Evolutionary conservation across 2,113 vertebrate species (phyloP), one percentile per base, ranked within the genome.

Genomic region (Cynoglossus semilaevis): DNA sequence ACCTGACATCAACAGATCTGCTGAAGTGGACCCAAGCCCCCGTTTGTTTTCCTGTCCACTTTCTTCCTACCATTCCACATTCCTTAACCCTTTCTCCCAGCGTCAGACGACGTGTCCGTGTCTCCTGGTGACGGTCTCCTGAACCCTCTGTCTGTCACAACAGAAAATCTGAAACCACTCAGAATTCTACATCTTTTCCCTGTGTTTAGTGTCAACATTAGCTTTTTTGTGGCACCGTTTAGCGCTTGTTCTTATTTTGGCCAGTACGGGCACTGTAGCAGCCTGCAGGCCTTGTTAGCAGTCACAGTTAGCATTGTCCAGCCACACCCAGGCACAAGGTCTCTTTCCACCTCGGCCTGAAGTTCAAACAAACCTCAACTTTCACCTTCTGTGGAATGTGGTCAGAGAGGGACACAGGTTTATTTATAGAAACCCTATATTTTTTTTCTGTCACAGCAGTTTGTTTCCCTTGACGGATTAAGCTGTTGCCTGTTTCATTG

Each of bases 341-440:
- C 76, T 65, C 52, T 52, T 34, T 80, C 62, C 54, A 74, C 55
- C 64, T 78, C 63, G 9, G 61, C 72, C 43, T 56, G 72, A 65
- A 56, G 63, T 82, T 29, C 72, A 79, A 80, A 83, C 78, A 83
- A 75, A 65, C 45, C 50, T 84, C 70, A 86, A 81, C 87, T 88
- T 81, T 89, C 71, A 85, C 87, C 83, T 70, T 74, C 54, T 45
- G 46, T 65, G 81, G 80, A 87, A 89, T 82, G 77, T 80, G 71
- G 80, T 73, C 54, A 51, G 61, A 77, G 58, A 53, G 70, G 73
- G 46, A 42, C 62, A 54, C 38, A 1, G 1, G 12, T 50, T 53
- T 87, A 85, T 84, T 77, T 72, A 66, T 89, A 74, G 84, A 84
- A 82, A 65, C 0, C 63, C 69, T 79, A 78, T 81, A 67, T 86